These are phyloP conservation scores for Calosoma granatense DNA, from an alignment of 1,140 invertebrate genomes.

Conservation along the genomic window DNA sequence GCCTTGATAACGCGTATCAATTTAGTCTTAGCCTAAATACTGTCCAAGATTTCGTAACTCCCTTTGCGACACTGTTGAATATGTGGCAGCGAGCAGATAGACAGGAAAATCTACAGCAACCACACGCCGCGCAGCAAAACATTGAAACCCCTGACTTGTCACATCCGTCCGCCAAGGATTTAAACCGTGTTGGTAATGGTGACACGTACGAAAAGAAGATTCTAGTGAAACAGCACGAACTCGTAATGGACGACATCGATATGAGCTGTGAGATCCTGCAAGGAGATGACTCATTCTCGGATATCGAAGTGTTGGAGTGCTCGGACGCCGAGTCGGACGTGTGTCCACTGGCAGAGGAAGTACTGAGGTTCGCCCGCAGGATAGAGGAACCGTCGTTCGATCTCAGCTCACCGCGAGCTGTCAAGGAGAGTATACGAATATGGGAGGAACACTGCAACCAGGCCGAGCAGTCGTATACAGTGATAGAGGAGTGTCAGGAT, in stretches of 20 bases:
- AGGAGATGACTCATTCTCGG: background rate
- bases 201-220: background rate
- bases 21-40: constrained; percentile 25
- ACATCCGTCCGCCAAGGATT: background rate
- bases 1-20: too few relatives aligned
- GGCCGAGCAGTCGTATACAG: too few relatives aligned
- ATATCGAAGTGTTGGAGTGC: background rate
- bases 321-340: background rate
- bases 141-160: background rate
- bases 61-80: constrained; percentile 28
- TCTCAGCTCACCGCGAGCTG: too few relatives aligned
- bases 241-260: background rate
- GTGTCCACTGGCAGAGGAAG: background rate
- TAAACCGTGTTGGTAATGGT: background rate
- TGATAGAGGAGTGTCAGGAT: too few relatives aligned
- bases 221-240: background rate
- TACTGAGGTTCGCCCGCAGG: background rate
- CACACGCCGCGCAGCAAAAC: background rate
- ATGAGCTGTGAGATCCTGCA: background rate
- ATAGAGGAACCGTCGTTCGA: background rate
- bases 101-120: background rate
- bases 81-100: background rate
- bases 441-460: too few relatives aligned
- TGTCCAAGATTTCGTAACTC: constrained; percentile 26
- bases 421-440: background rate